Evolutionary conservation across 1,140 invertebrate genomes (phyloP).

Genomic region (Arctopsyche grandis): DNA sequence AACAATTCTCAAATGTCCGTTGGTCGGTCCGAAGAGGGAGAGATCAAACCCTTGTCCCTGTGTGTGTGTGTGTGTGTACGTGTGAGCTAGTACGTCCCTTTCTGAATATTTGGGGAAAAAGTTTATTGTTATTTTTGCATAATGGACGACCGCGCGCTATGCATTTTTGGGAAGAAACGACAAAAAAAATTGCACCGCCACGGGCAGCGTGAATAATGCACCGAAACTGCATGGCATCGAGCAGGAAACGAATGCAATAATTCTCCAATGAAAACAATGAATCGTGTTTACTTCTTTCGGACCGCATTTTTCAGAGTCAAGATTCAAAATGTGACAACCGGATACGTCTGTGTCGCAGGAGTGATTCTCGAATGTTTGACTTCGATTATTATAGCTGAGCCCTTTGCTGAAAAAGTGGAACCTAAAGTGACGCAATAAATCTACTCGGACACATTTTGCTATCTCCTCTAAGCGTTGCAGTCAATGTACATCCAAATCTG

Average conservation of each 20-base stretch:
- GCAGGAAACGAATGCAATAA: conserved; percentile 20
- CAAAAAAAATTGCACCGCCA: conserved; percentile 6
- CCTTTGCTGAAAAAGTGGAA: not conserved
- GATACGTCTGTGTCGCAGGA: no score
- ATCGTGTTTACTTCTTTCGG: no score
- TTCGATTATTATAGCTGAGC: no score
- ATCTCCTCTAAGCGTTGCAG: no score
- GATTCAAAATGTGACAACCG: no score
- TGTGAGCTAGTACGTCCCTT: not conserved
- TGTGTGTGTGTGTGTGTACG: no score
- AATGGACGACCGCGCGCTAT: not conserved
- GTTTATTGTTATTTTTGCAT: conserved; percentile 11
- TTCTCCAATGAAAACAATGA: not conserved
- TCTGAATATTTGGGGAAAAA: not conserved
- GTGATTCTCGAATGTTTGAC: no score
- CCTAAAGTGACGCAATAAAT: conserved; percentile 14
- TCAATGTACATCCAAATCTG: no score
- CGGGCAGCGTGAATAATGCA: conserved; percentile 12
- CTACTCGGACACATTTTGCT: not conserved
- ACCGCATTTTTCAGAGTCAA: no score
- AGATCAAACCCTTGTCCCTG: no score
- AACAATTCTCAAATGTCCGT: conserved; percentile 4
- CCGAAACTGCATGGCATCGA: not conserved
- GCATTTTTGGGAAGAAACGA: not conserved
- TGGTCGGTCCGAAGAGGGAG: not conserved